A percentile compares a stretch with the other conserved stretches of the same genome.
These are phyloP conservation scores for Pelecanoides urinatrix DNA, from an alignment of 2,113 vertebrate genomes.

Conservation along the genomic window DNA sequence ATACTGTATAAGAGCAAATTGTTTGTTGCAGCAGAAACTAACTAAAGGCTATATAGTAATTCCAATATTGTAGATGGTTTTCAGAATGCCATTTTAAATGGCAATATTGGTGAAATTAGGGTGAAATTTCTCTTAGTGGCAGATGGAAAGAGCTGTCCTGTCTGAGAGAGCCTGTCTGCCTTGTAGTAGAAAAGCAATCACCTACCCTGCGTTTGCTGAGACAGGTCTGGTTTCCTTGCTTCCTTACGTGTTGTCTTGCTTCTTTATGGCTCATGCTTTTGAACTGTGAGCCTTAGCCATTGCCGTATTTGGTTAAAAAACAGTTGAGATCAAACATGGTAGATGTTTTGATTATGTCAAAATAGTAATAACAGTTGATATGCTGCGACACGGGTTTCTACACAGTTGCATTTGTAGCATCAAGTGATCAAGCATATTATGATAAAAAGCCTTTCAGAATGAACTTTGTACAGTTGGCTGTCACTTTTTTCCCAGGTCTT, in stretches of 20 bases:
- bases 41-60: neutral
- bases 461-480: neutral
- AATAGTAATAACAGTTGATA: neutral
- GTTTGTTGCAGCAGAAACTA: neutral
- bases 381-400: neutral
- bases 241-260: neutral
- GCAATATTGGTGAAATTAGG: neutral
- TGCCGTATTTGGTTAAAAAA: neutral
- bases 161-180: neutral
- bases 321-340: no score
- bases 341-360: neutral
- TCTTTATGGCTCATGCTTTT: neutral
- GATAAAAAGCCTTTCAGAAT: neutral
- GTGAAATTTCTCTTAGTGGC: neutral
- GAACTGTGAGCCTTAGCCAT: neutral
- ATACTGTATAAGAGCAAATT: neutral
- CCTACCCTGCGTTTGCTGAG: neutral
- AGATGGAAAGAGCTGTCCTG: neutral
- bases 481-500: neutral
- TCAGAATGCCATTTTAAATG: neutral
- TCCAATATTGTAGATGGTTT: neutral
- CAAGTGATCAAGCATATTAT: neutral
- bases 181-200: neutral
- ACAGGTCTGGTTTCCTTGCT: neutral
- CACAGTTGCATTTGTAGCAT: neutral